phyloP scores from a whole-genome alignment of 2,113 vertebrate species.

The Bubo blakistoni region DNA sequence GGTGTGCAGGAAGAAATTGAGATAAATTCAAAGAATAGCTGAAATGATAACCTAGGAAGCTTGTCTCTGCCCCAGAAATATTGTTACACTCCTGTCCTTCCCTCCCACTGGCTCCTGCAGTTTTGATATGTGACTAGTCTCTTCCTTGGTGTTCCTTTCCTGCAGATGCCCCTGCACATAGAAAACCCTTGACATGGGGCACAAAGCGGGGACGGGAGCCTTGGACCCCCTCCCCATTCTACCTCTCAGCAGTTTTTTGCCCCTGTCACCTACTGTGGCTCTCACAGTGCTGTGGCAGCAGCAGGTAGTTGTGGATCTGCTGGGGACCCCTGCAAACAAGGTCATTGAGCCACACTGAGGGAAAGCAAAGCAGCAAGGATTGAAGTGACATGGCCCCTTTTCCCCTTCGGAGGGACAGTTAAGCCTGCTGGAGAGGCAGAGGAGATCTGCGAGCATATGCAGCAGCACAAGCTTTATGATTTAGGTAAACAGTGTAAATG shows the following conservation, averaged over 20 bases:
- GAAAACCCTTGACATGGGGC: not conserved
- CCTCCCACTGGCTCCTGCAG: not conserved
- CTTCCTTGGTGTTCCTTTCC: not conserved
- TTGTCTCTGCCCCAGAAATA: not conserved
- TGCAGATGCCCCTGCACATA: not conserved
- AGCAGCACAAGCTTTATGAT: not conserved
- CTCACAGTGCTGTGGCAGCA: not conserved
- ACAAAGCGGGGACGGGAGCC: not conserved
- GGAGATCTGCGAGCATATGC: not conserved
- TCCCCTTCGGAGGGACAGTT: not conserved
- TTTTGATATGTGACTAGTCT: not conserved
- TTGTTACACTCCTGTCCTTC: not conserved
- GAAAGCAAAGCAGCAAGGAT: not conserved
- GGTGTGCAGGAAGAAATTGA: not conserved
- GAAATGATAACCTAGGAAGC: not conserved
- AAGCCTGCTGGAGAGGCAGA: not conserved
- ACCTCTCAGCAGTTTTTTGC: not conserved
- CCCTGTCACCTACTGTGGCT: not conserved
- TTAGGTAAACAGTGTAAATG: constrained; percentile 18
- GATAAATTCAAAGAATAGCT: not conserved
- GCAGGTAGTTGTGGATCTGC: not conserved
- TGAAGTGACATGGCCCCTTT: not conserved
- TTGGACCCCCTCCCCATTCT: not conserved
- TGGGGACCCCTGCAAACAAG: not conserved
- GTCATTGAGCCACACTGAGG: not conserved